phyloP scores from a whole-genome alignment of 30 jellyfish, hydroid and myxozoan species.

The Nemopilema nomurai region DNA sequence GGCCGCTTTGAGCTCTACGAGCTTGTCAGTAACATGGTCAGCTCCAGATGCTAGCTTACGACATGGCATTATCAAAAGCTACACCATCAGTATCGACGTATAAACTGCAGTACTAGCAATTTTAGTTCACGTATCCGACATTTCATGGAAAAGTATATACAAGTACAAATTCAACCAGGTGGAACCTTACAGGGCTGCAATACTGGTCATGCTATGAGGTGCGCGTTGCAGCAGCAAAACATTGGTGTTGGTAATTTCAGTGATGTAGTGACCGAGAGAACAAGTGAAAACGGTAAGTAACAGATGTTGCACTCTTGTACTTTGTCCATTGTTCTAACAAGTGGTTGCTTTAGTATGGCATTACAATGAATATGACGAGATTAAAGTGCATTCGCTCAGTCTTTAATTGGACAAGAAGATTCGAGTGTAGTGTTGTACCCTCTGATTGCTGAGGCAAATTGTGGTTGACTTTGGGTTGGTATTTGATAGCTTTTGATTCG shows the following conservation, averaged over 20 bases:
- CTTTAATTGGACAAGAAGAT: no score
- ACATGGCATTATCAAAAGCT: constrained; percentile 31
- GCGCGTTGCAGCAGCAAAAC: constrained; percentile 24
- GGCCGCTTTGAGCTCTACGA: constrained; percentile 5
- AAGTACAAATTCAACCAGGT: background rate
- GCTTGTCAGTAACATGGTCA: constrained; percentile 13
- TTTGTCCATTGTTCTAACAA: no score
- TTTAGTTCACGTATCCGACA: background rate
- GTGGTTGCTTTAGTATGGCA: no score
- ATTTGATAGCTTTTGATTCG: no score
- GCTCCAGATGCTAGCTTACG: background rate
- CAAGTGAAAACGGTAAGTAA: constrained; percentile 2
- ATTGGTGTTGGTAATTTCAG: background rate
- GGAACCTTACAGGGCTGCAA: background rate
- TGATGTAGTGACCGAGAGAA: background rate
- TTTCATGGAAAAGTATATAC: background rate
- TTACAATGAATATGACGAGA: no score
- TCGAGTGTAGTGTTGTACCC: no score
- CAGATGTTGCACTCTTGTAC: background rate
- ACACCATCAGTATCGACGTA: constrained; percentile 13
- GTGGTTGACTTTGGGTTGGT: no score
- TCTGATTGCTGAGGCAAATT: no score
- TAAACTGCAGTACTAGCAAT: constrained; percentile 1
- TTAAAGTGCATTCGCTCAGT: no score
- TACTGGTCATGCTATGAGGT: constrained; percentile 50